phyloP scores from a whole-genome alignment of 2,113 vertebrate species.

The Oncorhynchus nerka region DNA sequence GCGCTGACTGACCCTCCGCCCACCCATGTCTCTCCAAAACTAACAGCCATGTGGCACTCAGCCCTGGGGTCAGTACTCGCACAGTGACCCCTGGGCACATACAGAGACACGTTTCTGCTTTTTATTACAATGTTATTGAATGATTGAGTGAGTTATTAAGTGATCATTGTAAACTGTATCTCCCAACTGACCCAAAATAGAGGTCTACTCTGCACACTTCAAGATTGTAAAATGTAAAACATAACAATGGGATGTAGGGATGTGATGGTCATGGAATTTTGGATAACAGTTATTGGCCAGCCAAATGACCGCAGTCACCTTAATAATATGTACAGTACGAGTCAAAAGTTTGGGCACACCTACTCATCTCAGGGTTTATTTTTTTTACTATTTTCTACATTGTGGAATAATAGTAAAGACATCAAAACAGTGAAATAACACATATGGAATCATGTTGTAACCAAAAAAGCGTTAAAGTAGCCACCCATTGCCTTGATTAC shows the following conservation, averaged over 20 bases:
- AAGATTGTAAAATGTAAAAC: neutral
- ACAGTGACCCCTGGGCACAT: neutral
- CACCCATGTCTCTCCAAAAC: constrained; percentile 63
- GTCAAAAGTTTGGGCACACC: too few species aligned
- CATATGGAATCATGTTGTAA: too few species aligned
- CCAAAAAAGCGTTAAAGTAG: too few species aligned
- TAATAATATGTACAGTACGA: too few species aligned
- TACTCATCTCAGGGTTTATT: too few species aligned
- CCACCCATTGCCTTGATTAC: too few species aligned
- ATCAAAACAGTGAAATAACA: too few species aligned
- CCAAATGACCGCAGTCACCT: too few species aligned
- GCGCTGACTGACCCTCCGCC: constrained; percentile 60
- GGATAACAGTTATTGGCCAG: too few species aligned
- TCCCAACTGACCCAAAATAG: neutral
- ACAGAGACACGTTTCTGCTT: neutral
- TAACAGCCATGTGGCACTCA: constrained; percentile 60
- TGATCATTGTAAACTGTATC: neutral
- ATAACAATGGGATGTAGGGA: neutral
- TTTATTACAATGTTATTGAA: neutral
- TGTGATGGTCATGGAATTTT: too few species aligned
- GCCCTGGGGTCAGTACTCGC: constrained; percentile 31
- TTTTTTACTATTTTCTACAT: too few species aligned
- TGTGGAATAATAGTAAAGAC: too few species aligned
- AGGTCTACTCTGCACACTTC: neutral
- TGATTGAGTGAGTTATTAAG: neutral